Conservation (phyloP, 2,797 vertebrate genomes). For the Pempheris klunzingeri region DNA sequence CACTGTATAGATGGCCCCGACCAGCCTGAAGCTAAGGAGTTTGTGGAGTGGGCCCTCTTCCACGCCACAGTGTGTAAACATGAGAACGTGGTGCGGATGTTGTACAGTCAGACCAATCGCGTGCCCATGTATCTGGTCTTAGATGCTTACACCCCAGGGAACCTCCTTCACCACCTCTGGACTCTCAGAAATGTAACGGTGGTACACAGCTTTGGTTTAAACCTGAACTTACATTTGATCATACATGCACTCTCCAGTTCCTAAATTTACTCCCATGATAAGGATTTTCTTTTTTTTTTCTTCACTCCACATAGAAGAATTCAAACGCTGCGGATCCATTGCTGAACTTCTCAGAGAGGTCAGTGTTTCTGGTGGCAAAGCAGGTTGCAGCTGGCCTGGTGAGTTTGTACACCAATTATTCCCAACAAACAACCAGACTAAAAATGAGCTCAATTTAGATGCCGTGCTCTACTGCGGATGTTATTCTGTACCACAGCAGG, state of each 20-base stretch:
- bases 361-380: slow-evolving; percentile 78
- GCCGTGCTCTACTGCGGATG: neutral
- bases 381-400: slow-evolving; percentile 82
- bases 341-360: slow-evolving; percentile 75
- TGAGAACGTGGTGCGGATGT: slow-evolving; percentile 77
- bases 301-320: slow-evolving; percentile 44
- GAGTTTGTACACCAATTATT: slow-evolving; percentile 44
- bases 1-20: slow-evolving; percentile 51
- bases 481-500: neutral
- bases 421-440: neutral
- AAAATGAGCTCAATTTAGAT: neutral
- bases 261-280: neutral
- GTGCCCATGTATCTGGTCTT: slow-evolving; percentile 78
- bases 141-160: slow-evolving; percentile 72
- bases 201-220: neutral
- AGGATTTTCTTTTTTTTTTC: neutral
- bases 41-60: slow-evolving; percentile 75
- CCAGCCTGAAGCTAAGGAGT: slow-evolving; percentile 62
- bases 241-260: neutral
- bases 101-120: slow-evolving; percentile 75
- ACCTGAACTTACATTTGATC: too few relatives aligned
- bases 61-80: slow-evolving; percentile 76
- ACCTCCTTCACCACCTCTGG: slow-evolving; percentile 83
- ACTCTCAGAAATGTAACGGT: slow-evolving; percentile 68
- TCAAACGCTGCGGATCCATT: slow-evolving; percentile 15